These are phyloP conservation scores for Carcharodon carcharias DNA, from an alignment of 2,797 vertebrate genomes.

Conservation along the genomic window DNA sequence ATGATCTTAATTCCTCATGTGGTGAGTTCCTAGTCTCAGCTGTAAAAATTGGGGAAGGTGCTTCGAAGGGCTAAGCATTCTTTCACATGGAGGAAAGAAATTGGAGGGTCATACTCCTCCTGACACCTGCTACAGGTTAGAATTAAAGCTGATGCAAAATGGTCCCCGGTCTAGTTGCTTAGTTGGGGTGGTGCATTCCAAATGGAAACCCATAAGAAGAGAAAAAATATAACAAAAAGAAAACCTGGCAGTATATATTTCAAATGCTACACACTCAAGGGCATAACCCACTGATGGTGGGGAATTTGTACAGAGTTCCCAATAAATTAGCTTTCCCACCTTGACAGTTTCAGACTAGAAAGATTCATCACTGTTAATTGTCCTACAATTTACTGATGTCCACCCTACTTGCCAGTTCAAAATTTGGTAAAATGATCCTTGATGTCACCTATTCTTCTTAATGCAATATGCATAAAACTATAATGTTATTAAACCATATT, in stretches of 20 bases:
- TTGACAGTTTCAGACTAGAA: not conserved
- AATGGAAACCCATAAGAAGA: not conserved
- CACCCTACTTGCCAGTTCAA: not conserved
- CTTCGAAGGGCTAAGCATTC: not conserved
- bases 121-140: not conserved
- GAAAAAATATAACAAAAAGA: not conserved
- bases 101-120: not conserved
- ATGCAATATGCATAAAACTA: not conserved
- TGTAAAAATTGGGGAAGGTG: not conserved
- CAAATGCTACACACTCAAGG: not conserved
- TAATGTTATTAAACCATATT: not conserved
- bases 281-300: not conserved
- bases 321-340: not conserved
- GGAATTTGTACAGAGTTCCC: not conserved
- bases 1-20: not conserved
- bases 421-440: not conserved
- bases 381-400: not conserved
- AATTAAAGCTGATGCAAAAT: not conserved
- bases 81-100: not conserved
- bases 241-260: not conserved
- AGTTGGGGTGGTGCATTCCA: not conserved
- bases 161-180: not conserved
- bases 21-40: not conserved
- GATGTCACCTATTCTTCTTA: not conserved
- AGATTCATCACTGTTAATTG: not conserved